Conservation (phyloP, 2,113 vertebrate genomes). For the Ranitomeya variabilis region DNA sequence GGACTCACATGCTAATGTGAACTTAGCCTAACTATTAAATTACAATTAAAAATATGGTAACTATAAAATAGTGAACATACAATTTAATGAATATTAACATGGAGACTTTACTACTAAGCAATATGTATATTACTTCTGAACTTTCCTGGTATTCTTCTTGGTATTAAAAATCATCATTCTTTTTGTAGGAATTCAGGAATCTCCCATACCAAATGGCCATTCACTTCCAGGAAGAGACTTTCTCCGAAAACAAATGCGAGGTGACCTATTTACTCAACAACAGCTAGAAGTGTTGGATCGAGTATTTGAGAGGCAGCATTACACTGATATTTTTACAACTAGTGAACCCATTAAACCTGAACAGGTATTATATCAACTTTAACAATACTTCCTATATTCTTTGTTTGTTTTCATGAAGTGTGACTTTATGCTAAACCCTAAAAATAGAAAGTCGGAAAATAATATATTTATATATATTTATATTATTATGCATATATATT, state of each 20-base stretch:
- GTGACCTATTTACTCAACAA: constrained; percentile 96
- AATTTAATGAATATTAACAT: too few species aligned
- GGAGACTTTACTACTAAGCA: background rate
- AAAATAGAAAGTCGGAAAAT: background rate
- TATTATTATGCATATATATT: too few species aligned
- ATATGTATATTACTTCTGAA: background rate
- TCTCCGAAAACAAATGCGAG: constrained; percentile 98
- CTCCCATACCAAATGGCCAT: constrained; percentile 94
- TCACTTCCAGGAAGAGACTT: constrained; percentile 94
- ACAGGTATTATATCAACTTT: constrained; percentile 79
- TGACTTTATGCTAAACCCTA: background rate
- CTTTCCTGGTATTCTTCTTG: background rate
- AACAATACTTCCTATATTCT: background rate
- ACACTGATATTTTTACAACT: constrained; percentile 89
- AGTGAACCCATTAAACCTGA: constrained; percentile 92
- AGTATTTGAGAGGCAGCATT: constrained; percentile 95
- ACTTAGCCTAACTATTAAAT: too few species aligned
- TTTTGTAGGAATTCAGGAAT: constrained; percentile 88
- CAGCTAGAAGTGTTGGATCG: constrained; percentile 97
- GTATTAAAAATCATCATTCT: background rate
- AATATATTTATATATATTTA: too few species aligned
- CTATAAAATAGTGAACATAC: too few species aligned
- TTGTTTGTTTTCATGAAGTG: background rate
- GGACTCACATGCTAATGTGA: too few species aligned
- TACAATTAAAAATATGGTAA: too few species aligned